These are phyloP conservation scores for Apteryx owenii DNA, from an alignment of 2,113 vertebrate species.

Conservation along the genomic window DNA sequence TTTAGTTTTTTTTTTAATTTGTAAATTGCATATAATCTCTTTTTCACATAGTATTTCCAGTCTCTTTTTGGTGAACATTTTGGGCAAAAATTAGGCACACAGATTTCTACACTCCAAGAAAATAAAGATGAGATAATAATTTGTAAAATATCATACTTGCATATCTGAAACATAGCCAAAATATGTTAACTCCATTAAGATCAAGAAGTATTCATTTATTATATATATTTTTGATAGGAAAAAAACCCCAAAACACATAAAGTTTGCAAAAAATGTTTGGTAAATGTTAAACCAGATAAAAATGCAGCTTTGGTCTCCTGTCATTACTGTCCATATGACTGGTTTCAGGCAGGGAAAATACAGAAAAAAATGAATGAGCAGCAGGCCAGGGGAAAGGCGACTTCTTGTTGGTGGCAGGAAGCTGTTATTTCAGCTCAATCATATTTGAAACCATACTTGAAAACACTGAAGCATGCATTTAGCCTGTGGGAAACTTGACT, in stretches of 20 bases:
- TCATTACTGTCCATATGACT: accelerated
- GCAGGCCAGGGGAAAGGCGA: not conserved
- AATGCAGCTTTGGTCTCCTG: not conserved
- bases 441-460: not conserved
- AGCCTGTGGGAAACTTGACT: not conserved
- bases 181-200: not conserved
- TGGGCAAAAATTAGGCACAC: not conserved
- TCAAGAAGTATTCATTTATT: not conserved
- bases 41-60: not conserved
- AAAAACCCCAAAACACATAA: accelerated
- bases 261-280: not conserved
- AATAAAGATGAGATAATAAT: not conserved
- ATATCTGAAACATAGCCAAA: not conserved
- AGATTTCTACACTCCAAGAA: not conserved
- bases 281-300: not conserved
- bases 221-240: not conserved
- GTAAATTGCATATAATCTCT: not conserved
- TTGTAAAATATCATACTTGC: not conserved
- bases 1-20: not conserved
- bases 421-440: not conserved
- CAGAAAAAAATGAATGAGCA: not conserved
- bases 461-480: not conserved
- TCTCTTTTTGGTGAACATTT: not conserved
- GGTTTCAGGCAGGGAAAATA: not conserved
- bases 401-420: accelerated